Conservation (phyloP, 2,888 invertebrate species). For the Ophion ventricosus region DNA sequence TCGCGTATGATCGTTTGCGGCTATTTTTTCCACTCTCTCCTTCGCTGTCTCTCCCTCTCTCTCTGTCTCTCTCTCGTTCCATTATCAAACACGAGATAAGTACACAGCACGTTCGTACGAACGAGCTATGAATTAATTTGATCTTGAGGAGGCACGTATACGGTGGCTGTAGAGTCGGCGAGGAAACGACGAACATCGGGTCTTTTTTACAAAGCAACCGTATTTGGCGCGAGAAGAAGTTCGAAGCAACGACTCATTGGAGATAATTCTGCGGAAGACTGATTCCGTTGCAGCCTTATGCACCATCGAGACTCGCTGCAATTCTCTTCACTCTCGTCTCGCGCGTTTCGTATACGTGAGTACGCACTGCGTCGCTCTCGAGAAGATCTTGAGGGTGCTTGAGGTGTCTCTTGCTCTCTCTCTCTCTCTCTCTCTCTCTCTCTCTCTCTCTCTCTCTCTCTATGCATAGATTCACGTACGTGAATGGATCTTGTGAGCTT, state of each 20-base stretch:
- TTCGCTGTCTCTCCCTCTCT: neutral
- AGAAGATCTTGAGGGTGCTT: constrained; percentile 61
- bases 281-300: constrained; percentile 42
- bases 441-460: neutral
- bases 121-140: constrained; percentile 62
- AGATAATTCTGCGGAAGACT: constrained; percentile 58
- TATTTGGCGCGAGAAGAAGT: constrained; percentile 54
- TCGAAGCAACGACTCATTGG: constrained; percentile 38
- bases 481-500: constrained; percentile 49
- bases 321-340: constrained; percentile 33
- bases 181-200: neutral
- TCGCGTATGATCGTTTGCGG: neutral
- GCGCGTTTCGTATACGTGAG: constrained; percentile 16
- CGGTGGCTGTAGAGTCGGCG: constrained; percentile 18
- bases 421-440: too few relatives aligned
- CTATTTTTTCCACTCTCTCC: constrained; percentile 15
- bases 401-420: constrained; percentile 17
- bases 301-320: constrained; percentile 39
- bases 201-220: constrained; percentile 45
- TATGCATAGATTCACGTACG: constrained; percentile 46
- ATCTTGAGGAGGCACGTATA: constrained; percentile 32
- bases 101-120: constrained; percentile 51
- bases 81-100: constrained; percentile 48
- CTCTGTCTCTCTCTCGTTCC: constrained; percentile 43
- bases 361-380: constrained; percentile 24